Percentiles rank a stretch among this genome's conserved stretches.
These are phyloP conservation scores for Gymnogyps californianus DNA, from an alignment of 2,113 vertebrate species.

Conservation along the genomic window DNA sequence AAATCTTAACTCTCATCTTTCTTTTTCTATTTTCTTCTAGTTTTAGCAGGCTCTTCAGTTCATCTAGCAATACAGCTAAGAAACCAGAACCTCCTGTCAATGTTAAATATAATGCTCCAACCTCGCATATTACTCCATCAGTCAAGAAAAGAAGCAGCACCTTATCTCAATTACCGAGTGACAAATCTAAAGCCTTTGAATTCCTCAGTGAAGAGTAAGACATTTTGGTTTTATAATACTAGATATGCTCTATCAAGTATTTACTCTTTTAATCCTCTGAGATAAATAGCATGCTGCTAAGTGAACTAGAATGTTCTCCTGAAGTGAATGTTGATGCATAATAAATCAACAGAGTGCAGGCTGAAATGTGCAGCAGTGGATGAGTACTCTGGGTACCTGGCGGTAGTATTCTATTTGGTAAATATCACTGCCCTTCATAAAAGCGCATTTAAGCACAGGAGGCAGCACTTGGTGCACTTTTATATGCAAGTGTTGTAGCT, in stretches of 20 bases:
- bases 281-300: neutral
- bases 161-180: constrained; percentile 91
- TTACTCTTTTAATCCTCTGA: neutral
- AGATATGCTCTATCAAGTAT: neutral
- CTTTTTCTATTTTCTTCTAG: constrained; percentile 65
- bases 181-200: constrained; percentile 98
- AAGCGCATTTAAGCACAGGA: neutral
- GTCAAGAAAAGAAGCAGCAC: constrained; percentile 96
- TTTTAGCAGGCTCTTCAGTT: constrained; percentile 98
- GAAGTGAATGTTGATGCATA: neutral
- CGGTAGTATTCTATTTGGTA: neutral
- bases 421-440: neutral
- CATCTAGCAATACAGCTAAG: constrained; percentile 86
- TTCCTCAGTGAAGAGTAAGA: constrained; percentile 98
- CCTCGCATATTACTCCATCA: constrained; percentile 90
- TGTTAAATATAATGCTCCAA: constrained; percentile 96
- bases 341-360: neutral
- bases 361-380: neutral
- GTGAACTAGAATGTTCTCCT: neutral
- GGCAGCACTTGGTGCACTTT: neutral
- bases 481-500: neutral
- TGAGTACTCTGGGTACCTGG: neutral
- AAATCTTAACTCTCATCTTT: neutral
- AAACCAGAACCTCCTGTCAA: constrained; percentile 94
- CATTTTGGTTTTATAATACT: neutral